Conservation (phyloP, 2,888 invertebrate species). For the Pterostichus madidus region DNA sequence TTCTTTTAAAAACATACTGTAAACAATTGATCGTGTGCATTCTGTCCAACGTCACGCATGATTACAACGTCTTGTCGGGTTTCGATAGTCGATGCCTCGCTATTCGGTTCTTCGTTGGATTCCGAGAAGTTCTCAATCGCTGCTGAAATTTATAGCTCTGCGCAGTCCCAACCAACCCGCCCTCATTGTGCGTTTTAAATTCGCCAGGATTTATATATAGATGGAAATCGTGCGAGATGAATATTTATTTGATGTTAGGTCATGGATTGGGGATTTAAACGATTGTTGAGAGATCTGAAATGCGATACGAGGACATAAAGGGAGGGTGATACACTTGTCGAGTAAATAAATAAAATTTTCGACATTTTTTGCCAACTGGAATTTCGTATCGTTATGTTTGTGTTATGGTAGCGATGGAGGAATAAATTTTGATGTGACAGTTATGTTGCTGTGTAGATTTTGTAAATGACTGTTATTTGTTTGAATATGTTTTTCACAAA, state of each 20-base stretch:
- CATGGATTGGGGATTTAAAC: constrained; percentile 23
- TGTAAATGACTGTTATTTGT: neutral
- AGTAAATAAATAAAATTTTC: constrained; percentile 43
- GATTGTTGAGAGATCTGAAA: constrained; percentile 18
- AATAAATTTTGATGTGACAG: neutral
- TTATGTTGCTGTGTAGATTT: neutral
- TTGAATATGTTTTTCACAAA: neutral
- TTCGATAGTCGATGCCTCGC: neutral
- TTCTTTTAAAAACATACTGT: too few species aligned
- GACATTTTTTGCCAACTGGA: constrained; percentile 16
- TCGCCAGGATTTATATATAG: constrained; percentile 39
- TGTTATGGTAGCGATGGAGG: neutral
- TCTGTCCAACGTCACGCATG: constrained; percentile 1
- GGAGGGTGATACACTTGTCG: constrained; percentile 42
- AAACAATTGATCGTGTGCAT: neutral
- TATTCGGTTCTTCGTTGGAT: neutral
- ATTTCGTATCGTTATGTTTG: constrained; percentile 1
- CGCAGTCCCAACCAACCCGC: neutral
- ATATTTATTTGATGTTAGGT: constrained; percentile 45
- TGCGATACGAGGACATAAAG: neutral
- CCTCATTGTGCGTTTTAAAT: constrained; percentile 36
- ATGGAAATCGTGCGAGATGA: constrained; percentile 28
- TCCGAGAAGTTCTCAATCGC: constrained; percentile 8
- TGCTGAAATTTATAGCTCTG: neutral
- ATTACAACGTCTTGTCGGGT: neutral